Evolutionary conservation across 2,888 invertebrate genomes (phyloP).

Genomic region (Drosophila flavopinicola): DNA sequence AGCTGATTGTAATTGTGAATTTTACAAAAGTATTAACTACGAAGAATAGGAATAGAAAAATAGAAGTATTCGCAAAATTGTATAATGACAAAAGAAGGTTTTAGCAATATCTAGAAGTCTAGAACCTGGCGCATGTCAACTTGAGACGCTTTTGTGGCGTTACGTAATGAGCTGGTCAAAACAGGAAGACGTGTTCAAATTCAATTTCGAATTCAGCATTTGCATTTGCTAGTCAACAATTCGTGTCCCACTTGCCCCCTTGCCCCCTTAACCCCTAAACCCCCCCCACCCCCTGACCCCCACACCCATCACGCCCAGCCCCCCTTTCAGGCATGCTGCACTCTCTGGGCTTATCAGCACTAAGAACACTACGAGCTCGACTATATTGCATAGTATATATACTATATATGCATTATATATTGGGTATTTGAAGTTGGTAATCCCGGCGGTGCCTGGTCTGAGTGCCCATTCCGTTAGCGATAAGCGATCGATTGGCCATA

Average conservation of each 20-base stretch:
- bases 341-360: conserved; percentile 23
- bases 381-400: not conserved
- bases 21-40: no score
- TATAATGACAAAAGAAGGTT: no score
- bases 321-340: conserved; percentile 38
- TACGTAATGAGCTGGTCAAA: conserved; percentile 53
- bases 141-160: conserved; percentile 19
- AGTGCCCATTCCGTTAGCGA: conserved; percentile 42
- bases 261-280: no score
- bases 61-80: no score
- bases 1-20: no score
- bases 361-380: not conserved
- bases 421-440: conserved; percentile 48
- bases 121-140: conserved; percentile 36
- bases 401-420: conserved; percentile 4
- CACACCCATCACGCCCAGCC: not conserved
- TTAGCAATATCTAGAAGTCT: conserved; percentile 20
- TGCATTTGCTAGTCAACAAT: conserved; percentile 38
- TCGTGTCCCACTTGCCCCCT: conserved; percentile 23
- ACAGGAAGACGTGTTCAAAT: conserved; percentile 75
- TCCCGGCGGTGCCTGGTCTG: conserved; percentile 42
- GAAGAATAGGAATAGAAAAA: no score
- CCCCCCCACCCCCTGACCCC: not conserved
- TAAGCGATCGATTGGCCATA: conserved; percentile 64
- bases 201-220: conserved; percentile 46